Conservation (phyloP, 1,140 invertebrate genomes). For the Camponotus vicinus region DNA sequence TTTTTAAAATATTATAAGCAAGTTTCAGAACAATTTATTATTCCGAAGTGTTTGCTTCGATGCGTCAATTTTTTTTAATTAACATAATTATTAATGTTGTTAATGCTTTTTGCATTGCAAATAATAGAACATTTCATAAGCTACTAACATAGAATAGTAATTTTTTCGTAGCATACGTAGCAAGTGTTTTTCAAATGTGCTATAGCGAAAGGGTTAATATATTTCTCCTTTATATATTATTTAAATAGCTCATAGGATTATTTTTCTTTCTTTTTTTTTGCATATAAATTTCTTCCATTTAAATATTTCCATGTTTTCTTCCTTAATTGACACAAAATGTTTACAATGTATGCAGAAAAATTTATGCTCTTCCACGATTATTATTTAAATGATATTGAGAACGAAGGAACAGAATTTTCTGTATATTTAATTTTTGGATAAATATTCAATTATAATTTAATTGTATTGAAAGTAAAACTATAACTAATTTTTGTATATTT, state of each 20-base stretch:
- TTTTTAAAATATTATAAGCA: too few relatives aligned
- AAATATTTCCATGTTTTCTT: neutral
- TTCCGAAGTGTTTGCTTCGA: too few relatives aligned
- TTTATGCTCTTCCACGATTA: slow-evolving; percentile 33
- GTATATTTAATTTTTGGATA: neutral
- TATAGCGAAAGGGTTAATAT: neutral
- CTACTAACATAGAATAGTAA: too few relatives aligned
- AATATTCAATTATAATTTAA: slow-evolving; percentile 13
- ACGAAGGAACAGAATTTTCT: neutral
- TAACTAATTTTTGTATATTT: neutral
- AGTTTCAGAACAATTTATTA: too few relatives aligned
- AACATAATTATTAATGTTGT: too few relatives aligned
- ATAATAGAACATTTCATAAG: too few relatives aligned
- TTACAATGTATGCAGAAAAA: neutral
- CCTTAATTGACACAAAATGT: slow-evolving; percentile 8
- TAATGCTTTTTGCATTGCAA: too few relatives aligned
- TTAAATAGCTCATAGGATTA: slow-evolving; percentile 5
- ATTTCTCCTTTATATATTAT: neutral
- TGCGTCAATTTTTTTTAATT: too few relatives aligned
- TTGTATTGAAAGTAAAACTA: neutral
- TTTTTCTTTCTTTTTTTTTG: neutral
- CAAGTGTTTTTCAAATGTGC: too few relatives aligned
- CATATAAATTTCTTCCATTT: slow-evolving; percentile 14
- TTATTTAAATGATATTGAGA: slow-evolving; percentile 8
- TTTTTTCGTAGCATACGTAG: too few relatives aligned